These are phyloP conservation scores for Calephelis perditalis DNA, from an alignment of 2,888 invertebrate species.

Conservation along the genomic window DNA sequence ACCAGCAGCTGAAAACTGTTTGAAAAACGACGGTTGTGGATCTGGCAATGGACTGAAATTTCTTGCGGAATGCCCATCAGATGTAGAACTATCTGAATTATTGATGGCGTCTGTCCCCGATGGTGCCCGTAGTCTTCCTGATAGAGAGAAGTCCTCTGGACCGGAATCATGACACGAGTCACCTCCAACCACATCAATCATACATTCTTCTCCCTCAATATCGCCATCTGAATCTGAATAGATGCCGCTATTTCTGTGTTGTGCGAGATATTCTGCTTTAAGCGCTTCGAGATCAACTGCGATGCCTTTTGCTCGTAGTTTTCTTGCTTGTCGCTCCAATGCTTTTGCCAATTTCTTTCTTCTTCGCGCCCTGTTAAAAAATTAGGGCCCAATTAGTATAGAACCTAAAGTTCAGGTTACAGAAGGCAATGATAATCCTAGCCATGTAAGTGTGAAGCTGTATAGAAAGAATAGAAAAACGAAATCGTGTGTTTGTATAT, in stretches of 20 bases:
- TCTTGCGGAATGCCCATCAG: conserved; percentile 64
- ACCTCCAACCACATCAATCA: conserved; percentile 92
- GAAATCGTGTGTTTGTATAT: too few species aligned
- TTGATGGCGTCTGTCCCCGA: conserved; percentile 78
- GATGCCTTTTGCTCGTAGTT: conserved; percentile 93
- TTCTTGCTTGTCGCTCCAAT: conserved; percentile 93
- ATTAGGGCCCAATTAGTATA: conserved; percentile 74
- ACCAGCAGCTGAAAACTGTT: conserved; percentile 56
- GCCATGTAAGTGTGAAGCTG: not conserved
- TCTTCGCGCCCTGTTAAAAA: conserved; percentile 84
- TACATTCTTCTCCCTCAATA: conserved; percentile 82
- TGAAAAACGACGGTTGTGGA: conserved; percentile 67
- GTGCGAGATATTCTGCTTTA: conserved; percentile 90
- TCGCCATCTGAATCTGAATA: conserved; percentile 80
- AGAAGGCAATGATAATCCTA: not conserved
- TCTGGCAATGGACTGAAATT: conserved; percentile 69
- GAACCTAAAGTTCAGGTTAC: conserved; percentile 50
- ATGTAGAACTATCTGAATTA: conserved; percentile 77
- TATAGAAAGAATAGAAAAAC: too few species aligned
- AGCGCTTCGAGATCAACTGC: conserved; percentile 92
- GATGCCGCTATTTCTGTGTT: conserved; percentile 80
- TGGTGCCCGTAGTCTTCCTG: conserved; percentile 77
- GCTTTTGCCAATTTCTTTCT: conserved; percentile 95
- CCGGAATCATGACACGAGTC: conserved; percentile 85
- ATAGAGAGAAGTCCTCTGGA: conserved; percentile 80